These are phyloP conservation scores for Salarias fasciatus DNA, from an alignment of 2,797 vertebrate species.

Conservation along the genomic window DNA sequence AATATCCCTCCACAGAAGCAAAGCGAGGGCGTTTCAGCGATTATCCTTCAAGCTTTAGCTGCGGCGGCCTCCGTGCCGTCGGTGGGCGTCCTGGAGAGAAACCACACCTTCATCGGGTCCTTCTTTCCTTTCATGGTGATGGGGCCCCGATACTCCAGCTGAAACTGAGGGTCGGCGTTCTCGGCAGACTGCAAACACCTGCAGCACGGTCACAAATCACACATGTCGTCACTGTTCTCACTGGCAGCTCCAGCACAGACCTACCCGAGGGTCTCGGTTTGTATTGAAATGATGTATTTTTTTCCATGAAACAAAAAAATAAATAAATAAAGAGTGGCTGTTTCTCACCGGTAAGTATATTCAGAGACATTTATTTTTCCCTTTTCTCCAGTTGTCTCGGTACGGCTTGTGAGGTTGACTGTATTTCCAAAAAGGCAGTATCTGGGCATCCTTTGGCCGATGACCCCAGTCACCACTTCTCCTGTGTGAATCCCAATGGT, in stretches of 20 bases:
- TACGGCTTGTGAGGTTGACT: constrained; percentile 98
- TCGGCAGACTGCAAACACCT: constrained; percentile 96
- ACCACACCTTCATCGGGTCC: constrained; percentile 99
- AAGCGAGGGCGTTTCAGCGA: background rate
- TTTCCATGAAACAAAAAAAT: too few species aligned
- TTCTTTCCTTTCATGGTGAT: constrained; percentile 98
- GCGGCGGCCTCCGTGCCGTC: constrained; percentile 74
- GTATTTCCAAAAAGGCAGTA: constrained; percentile 99
- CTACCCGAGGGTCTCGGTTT: too few species aligned
- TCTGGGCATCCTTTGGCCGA: constrained; percentile 98
- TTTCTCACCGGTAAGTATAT: constrained; percentile 92
- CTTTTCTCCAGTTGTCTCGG: constrained; percentile 97
- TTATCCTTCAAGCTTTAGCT: constrained; percentile 22
- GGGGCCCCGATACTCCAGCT: constrained; percentile 92
- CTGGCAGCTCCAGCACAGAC: background rate
- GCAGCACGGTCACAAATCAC: constrained; percentile 38
- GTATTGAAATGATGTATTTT: too few species aligned
- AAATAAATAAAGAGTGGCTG: background rate
- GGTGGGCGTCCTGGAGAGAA: constrained; percentile 91
- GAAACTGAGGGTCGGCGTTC: constrained; percentile 95
- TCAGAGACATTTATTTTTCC: constrained; percentile 97
- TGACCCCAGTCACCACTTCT: constrained; percentile 99
- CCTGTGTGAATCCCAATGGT: constrained; percentile 98
- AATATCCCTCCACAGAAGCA: background rate
- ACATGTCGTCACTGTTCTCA: background rate